Evolutionary conservation across 2,888 invertebrate species (phyloP).

Genomic region (Muschampia plurimacula): DNA sequence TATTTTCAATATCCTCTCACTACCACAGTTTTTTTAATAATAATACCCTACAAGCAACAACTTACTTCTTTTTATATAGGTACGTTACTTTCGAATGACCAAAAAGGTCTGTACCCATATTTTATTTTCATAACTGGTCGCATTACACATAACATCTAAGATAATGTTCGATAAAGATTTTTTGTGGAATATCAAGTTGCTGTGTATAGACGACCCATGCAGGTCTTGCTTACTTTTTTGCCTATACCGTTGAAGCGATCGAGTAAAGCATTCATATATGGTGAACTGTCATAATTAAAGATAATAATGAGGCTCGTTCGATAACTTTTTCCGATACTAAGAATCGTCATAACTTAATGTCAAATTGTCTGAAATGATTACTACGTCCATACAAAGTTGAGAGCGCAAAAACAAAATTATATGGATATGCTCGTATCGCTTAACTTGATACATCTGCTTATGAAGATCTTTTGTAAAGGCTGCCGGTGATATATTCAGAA

Average conservation of each 20-base stretch:
- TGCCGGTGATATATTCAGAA: neutral
- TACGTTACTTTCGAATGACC: conserved; percentile 8
- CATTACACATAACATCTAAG: conserved; percentile 54
- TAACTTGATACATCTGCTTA: conserved; percentile 27
- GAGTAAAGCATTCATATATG: conserved; percentile 78
- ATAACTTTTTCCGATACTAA: conserved; percentile 69
- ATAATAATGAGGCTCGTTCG: conserved; percentile 75
- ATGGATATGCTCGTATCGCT: conserved; percentile 30
- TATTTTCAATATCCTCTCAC: neutral
- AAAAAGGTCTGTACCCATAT: conserved; percentile 21
- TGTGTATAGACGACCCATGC: conserved; percentile 65
- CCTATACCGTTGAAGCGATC: conserved; percentile 59
- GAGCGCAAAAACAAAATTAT: conserved; percentile 31
- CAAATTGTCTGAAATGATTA: conserved; percentile 52
- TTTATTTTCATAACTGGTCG: conserved; percentile 40
- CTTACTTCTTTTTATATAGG: neutral
- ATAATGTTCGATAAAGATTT: conserved; percentile 63
- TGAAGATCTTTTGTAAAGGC: neutral
- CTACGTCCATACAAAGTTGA: conserved; percentile 31
- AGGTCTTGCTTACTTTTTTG: conserved; percentile 70
- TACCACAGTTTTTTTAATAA: neutral
- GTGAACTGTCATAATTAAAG: conserved; percentile 84
- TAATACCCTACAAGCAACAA: too few relatives aligned
- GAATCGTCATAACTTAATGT: conserved; percentile 79
- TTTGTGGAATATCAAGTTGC: conserved; percentile 68